A percentile compares a stretch with the other conserved stretches of the same genome.
These are phyloP conservation scores for Drosophila biarmipes DNA, from an alignment of 1,140 invertebrate genomes.

Conservation along the genomic window DNA sequence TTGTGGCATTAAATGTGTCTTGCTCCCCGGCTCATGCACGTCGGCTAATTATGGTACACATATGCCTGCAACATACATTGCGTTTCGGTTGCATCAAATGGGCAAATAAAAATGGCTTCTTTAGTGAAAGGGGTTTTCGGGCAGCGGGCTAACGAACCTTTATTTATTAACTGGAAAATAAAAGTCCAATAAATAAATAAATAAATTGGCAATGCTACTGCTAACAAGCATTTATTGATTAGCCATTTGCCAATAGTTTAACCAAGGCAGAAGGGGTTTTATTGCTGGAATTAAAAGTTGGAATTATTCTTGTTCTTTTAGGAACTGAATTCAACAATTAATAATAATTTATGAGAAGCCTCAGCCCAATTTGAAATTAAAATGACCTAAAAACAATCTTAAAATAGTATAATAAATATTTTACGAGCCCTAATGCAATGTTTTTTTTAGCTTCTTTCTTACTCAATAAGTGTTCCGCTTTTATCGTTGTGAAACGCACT, in stretches of 20 bases:
- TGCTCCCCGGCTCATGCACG: constrained; percentile 14
- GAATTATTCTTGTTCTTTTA: neutral
- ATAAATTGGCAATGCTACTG: neutral
- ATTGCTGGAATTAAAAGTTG: neutral
- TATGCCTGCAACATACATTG: constrained; percentile 4
- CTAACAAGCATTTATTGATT: constrained; percentile 1
- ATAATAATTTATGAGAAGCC: too few relatives aligned
- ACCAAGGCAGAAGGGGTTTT: neutral
- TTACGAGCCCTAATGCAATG: neutral
- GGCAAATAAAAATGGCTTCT: neutral
- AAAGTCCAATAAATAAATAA: neutral
- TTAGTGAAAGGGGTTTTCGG: neutral
- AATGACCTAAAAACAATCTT: neutral
- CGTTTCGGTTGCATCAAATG: constrained; percentile 15
- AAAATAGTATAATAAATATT: neutral
- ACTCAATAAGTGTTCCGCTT: neutral
- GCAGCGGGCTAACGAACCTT: neutral
- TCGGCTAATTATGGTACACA: constrained; percentile 63
- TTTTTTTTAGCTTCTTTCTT: neutral
- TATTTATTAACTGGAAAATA: neutral
- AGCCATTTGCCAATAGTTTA: neutral
- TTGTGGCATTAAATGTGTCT: constrained; percentile 66
- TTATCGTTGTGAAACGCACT: constrained; percentile 3
- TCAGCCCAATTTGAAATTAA: neutral
- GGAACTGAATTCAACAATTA: neutral